Evolutionary conservation across 2,797 vertebrate species (phyloP).

Genomic region (Picus viridis): DNA sequence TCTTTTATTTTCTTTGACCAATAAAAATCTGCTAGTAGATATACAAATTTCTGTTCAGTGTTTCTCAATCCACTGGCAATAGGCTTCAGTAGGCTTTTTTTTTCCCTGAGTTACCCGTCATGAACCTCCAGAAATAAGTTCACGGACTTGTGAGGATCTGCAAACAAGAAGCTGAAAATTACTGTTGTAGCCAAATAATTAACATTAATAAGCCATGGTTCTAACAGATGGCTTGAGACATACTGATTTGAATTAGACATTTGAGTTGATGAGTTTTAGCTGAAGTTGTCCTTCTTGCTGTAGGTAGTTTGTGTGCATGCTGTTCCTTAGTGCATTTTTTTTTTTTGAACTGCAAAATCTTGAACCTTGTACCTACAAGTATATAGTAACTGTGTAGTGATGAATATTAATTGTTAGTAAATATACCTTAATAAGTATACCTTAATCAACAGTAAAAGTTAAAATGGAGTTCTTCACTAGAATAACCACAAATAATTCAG

Average conservation of each 20-base stretch:
- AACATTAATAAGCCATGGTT: constrained; percentile 34
- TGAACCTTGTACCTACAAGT: background rate
- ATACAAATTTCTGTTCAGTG: background rate
- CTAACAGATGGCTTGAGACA: constrained; percentile 53
- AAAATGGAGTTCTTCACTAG: background rate
- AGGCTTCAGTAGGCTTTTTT: background rate
- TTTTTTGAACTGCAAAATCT: background rate
- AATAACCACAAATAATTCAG: background rate
- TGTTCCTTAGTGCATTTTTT: background rate
- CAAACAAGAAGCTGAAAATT: constrained; percentile 25
- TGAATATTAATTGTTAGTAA: background rate
- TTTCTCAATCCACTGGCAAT: background rate
- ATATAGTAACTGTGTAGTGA: background rate
- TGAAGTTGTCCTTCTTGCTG: constrained; percentile 27
- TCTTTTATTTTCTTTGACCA: constrained; percentile 34
- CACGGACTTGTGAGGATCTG: background rate
- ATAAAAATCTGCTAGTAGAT: constrained; percentile 30
- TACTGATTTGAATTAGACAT: constrained; percentile 35
- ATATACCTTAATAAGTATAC: background rate
- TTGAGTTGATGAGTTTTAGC: constrained; percentile 42
- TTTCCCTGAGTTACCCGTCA: background rate
- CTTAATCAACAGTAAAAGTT: background rate
- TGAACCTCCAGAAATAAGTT: constrained; percentile 26
- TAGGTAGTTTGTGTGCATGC: constrained; percentile 14
- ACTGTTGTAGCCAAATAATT: constrained; percentile 43